These are phyloP conservation scores for Agrenia bidenticulata DNA, from an alignment of 2,888 invertebrate genomes.

Conservation along the genomic window DNA sequence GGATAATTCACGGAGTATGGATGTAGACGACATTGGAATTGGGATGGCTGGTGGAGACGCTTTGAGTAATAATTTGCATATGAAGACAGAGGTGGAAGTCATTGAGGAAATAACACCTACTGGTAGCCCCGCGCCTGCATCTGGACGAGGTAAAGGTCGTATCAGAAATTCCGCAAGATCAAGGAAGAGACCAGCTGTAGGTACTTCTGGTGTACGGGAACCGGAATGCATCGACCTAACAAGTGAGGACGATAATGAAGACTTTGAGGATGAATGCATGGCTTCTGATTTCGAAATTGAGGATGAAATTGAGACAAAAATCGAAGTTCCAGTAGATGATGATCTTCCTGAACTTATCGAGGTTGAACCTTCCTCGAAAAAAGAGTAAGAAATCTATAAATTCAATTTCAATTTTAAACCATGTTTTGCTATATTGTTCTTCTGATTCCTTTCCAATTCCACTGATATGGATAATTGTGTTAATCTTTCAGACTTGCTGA, in stretches of 20 bases:
- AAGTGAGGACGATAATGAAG: constrained; percentile 26
- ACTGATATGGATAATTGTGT: too few species aligned
- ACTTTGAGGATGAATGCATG: constrained; percentile 13
- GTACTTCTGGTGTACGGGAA: not conserved
- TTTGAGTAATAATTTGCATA: too few species aligned
- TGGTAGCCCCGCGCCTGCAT: not conserved
- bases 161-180: too few species aligned
- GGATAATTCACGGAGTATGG: not conserved
- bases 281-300: constrained; percentile 2
- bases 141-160: not conserved
- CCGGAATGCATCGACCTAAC: constrained; percentile 34
- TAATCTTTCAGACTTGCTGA: constrained; percentile 72
- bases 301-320: constrained; percentile 25
- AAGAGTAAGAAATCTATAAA: constrained; percentile 25
- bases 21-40: not conserved
- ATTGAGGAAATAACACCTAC: not conserved
- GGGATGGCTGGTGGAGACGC: not conserved
- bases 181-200: not conserved
- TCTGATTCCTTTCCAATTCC: too few species aligned
- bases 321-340: constrained; percentile 21
- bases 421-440: not conserved
- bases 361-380: constrained; percentile 29
- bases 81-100: not conserved
- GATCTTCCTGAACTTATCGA: constrained; percentile 38
- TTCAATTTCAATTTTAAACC: not conserved